Evolutionary conservation across 2,888 invertebrate species (phyloP).

Genomic region (Harpalus rufipes): DNA sequence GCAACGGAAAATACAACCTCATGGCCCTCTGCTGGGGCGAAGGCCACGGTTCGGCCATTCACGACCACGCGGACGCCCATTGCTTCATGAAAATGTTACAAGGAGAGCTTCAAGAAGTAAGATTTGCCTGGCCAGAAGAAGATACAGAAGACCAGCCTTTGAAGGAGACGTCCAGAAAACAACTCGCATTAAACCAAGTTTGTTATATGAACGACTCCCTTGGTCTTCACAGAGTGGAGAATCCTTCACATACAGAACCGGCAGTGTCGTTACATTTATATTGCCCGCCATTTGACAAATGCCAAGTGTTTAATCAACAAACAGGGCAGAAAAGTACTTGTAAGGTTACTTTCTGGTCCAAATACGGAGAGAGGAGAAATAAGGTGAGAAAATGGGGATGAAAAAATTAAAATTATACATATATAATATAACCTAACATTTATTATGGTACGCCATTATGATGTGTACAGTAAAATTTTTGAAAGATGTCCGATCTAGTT

Average conservation of each 20-base stretch:
- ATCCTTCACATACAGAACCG: conserved; percentile 91
- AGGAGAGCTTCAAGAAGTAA: conserved; percentile 90
- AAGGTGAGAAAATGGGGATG: conserved; percentile 77
- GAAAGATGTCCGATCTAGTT: too few species aligned
- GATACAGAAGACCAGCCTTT: conserved; percentile 72
- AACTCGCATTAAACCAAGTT: conserved; percentile 87
- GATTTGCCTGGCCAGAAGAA: conserved; percentile 88
- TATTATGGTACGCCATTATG: too few species aligned
- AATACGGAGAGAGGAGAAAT: conserved; percentile 89
- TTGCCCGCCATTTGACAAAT: conserved; percentile 93
- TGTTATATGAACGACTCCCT: conserved; percentile 97
- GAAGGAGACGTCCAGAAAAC: conserved; percentile 81
- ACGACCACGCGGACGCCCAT: conserved; percentile 97
- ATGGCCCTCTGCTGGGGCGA: conserved; percentile 99
- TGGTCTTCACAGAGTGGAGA: conserved; percentile 97
- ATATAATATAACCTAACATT: too few species aligned
- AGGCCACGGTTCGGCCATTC: conserved; percentile 95
- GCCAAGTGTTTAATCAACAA: conserved; percentile 93
- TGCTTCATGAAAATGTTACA: conserved; percentile 98
- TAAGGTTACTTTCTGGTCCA: conserved; percentile 95
- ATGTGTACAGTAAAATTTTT: too few species aligned
- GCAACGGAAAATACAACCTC: conserved; percentile 98
- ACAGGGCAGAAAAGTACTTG: conserved; percentile 87
- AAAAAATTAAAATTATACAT: neutral
- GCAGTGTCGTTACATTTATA: conserved; percentile 97